Percentiles rank a stretch among this genome's conserved stretches.
phyloP scores from a whole-genome alignment of 2,113 vertebrate genomes.

The Strix uralensis region DNA sequence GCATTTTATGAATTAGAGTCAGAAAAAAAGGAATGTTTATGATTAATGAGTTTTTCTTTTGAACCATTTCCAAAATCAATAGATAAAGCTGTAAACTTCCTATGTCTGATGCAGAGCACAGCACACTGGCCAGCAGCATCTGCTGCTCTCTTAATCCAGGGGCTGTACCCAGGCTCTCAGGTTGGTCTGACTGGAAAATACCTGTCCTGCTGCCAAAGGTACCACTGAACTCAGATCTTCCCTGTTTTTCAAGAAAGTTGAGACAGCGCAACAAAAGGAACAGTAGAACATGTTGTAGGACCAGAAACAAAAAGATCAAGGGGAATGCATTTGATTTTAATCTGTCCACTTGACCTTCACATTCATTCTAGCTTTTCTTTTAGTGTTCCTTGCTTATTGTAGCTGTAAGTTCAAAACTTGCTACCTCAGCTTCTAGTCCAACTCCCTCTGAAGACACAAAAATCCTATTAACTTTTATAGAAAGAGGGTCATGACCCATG shows the following conservation, averaged over 20 bases:
- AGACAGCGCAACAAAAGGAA: not conserved
- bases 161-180: not conserved
- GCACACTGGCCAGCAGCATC: not conserved
- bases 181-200: not conserved
- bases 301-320: not conserved
- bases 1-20: slow-evolving; percentile 17
- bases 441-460: not conserved
- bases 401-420: not conserved
- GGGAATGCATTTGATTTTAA: not conserved
- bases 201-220: not conserved
- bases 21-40: not conserved
- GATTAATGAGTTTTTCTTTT: not conserved
- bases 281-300: not conserved
- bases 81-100: not conserved
- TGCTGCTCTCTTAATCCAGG: not conserved
- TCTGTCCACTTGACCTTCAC: not conserved
- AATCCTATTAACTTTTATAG: slow-evolving; percentile 11
- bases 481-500: not conserved
- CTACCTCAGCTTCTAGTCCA: not conserved
- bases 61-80: slow-evolving; percentile 14
- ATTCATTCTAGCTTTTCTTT: not conserved
- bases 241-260: not conserved
- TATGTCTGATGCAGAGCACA: not conserved
- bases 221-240: not conserved
- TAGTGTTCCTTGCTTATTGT: not conserved